Evolutionary conservation across 2,888 invertebrate genomes (phyloP).

Genomic region (Drosophila pegasa): DNA sequence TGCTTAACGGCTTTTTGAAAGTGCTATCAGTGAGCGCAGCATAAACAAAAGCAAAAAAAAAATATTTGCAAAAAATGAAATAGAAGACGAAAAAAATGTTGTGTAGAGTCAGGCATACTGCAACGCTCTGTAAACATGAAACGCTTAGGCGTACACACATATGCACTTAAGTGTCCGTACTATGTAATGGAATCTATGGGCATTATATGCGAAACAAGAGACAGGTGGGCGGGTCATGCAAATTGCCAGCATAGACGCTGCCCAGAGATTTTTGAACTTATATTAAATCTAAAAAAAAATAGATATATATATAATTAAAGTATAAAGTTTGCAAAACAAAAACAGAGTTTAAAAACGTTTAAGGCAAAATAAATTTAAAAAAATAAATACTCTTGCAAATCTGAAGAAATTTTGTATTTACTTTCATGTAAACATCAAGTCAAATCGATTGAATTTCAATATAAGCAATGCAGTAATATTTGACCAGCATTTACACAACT

Average conservation of each 20-base stretch:
- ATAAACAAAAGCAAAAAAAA: conserved; percentile 18
- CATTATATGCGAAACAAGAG: conserved; percentile 14
- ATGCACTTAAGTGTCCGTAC: conserved; percentile 27
- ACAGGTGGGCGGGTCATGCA: conserved; percentile 29
- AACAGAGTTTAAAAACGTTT: no score
- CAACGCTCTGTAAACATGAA: conserved; percentile 54
- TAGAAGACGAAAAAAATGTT: conserved; percentile 13
- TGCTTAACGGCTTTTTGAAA: conserved; percentile 79
- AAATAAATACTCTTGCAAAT: neutral
- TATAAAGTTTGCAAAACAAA: no score
- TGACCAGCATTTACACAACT: conserved; percentile 5
- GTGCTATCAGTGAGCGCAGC: conserved; percentile 53
- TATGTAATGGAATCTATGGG: conserved; percentile 18
- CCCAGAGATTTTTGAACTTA: neutral
- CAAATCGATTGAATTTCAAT: conserved; percentile 14
- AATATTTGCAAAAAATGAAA: conserved; percentile 14
- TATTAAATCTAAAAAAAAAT: neutral
- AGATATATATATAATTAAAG: no score
- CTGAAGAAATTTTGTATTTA: neutral
- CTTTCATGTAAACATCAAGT: neutral
- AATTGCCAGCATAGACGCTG: conserved; percentile 20
- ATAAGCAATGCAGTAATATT: conserved; percentile 14
- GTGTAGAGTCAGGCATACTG: conserved; percentile 43
- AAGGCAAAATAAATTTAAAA: neutral
- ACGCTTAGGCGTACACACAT: conserved; percentile 33